These are phyloP conservation scores for Wasmannia auropunctata DNA, from an alignment of 1,140 invertebrate species.

Conservation along the genomic window DNA sequence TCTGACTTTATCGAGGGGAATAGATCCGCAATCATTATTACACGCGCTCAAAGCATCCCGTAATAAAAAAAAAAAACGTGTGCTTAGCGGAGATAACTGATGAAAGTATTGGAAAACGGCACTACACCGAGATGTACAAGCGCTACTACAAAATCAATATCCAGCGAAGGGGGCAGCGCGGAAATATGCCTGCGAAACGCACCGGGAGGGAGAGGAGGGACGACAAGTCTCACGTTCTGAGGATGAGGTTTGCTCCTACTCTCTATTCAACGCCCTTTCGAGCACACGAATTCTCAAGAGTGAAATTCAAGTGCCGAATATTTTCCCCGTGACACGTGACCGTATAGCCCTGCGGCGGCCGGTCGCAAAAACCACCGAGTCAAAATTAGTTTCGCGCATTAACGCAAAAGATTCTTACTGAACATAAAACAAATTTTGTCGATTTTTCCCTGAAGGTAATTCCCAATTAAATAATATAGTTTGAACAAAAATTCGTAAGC, in stretches of 20 bases:
- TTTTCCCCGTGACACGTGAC: neutral
- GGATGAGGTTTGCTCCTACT: conserved; percentile 47
- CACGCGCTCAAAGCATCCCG: neutral
- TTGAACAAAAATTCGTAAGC: neutral
- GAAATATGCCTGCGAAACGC: conserved; percentile 61
- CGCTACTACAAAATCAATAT: conserved; percentile 59
- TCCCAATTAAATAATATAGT: neutral
- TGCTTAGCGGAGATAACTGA: conserved; percentile 34
- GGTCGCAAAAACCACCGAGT: neutral
- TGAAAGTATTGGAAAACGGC: conserved; percentile 55
- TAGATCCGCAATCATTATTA: conserved; percentile 16
- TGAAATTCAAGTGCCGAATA: conserved; percentile 4
- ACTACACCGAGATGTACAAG: conserved; percentile 32
- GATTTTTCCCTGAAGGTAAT: neutral
- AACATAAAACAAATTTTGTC: neutral
- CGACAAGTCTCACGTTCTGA: conserved; percentile 43
- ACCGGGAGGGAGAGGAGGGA: conserved; percentile 20
- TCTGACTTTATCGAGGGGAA: conserved; percentile 2
- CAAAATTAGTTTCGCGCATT: neutral
- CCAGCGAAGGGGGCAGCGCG: conserved; percentile 48
- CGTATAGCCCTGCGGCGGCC: neutral
- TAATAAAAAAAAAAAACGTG: conserved; percentile 27
- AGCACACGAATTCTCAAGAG: conserved; percentile 37
- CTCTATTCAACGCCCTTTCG: conserved; percentile 26
- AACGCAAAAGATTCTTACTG: neutral